Evolutionary conservation across 2,888 invertebrate genomes (phyloP).

Genomic region (Lepas anatifera): DNA sequence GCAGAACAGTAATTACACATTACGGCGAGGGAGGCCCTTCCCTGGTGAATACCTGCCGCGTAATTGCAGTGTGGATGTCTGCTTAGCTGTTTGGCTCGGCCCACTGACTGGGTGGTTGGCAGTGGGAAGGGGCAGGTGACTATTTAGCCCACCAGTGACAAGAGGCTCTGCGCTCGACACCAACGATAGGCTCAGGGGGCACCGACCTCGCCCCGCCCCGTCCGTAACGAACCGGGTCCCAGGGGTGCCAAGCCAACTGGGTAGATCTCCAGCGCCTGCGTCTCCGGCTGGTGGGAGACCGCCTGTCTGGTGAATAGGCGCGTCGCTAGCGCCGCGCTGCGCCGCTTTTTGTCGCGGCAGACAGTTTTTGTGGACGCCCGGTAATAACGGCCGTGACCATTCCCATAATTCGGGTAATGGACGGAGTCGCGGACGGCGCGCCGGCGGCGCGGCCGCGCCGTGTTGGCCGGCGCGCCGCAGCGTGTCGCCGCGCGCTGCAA

Average conservation of each 20-base stretch:
- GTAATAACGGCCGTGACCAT: background rate
- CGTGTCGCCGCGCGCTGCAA: background rate
- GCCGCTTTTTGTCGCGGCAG: background rate
- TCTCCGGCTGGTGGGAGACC: background rate
- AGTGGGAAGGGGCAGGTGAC: no score
- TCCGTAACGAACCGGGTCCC: background rate
- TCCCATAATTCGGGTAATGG: conserved; percentile 12
- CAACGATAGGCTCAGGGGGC: no score
- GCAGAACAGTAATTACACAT: no score
- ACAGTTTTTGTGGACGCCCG: background rate
- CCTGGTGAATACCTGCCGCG: no score
- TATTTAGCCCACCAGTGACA: no score
- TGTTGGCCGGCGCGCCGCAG: background rate
- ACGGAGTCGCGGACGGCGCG: background rate
- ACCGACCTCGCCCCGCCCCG: background rate
- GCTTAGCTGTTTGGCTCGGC: no score
- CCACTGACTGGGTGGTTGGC: no score
- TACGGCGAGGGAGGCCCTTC: no score
- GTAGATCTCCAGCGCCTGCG: background rate
- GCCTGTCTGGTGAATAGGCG: background rate
- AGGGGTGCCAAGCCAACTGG: background rate
- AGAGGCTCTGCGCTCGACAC: no score
- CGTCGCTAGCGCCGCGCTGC: no score
- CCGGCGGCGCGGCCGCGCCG: background rate
- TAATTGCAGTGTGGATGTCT: no score